These are phyloP conservation scores for Lysandra coridon DNA, from an alignment of 2,888 invertebrate genomes.

Conservation along the genomic window DNA sequence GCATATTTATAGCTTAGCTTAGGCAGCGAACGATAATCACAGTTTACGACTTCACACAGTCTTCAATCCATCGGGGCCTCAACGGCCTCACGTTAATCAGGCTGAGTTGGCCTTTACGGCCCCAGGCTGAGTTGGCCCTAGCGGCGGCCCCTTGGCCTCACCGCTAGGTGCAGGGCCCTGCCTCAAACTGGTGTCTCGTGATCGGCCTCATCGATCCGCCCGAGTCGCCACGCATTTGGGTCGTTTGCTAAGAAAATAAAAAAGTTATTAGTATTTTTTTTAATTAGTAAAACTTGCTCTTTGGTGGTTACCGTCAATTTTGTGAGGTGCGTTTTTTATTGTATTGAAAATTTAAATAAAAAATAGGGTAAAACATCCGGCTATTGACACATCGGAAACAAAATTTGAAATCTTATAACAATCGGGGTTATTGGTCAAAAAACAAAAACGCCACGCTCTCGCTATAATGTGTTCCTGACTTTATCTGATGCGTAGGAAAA, in stretches of 20 bases:
- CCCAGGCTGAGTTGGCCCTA: slow-evolving; percentile 43
- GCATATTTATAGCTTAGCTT: slow-evolving; percentile 20
- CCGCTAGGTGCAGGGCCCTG: slow-evolving; percentile 63
- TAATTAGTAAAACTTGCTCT: slow-evolving; percentile 48
- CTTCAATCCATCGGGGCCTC: background rate
- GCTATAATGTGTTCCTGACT: no score
- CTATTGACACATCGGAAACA: background rate
- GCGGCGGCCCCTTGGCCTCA: slow-evolving; percentile 53
- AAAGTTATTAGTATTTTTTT: slow-evolving; percentile 34
- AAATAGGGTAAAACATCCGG: background rate
- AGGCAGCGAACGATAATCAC: slow-evolving; percentile 19
- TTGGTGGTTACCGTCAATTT: background rate
- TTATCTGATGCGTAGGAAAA: background rate
- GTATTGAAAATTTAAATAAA: background rate
- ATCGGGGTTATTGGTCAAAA: background rate
- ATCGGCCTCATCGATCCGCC: slow-evolving; percentile 89
- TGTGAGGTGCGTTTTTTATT: background rate
- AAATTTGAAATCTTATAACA: no score
- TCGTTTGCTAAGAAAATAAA: slow-evolving; percentile 78
- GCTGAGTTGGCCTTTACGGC: background rate
- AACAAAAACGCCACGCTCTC: background rate
- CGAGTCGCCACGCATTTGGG: slow-evolving; percentile 90
- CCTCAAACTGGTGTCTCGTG: slow-evolving; percentile 90
- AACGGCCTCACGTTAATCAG: background rate
- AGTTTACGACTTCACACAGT: slow-evolving; percentile 15